Conservation (phyloP, 2,797 vertebrate genomes). For the Sebastes melanostomus region DNA sequence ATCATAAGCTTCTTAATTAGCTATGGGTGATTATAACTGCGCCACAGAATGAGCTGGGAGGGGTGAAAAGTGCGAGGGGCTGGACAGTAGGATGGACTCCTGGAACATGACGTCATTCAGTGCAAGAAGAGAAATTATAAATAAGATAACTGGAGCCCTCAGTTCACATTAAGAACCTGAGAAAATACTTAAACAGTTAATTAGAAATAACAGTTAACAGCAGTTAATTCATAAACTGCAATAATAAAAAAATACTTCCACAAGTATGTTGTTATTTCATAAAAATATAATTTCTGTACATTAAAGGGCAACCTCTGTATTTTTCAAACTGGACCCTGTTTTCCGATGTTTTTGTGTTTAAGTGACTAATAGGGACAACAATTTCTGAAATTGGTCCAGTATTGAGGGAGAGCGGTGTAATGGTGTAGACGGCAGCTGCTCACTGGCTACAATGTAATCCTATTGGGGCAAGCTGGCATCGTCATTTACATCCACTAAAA, state of each 20-base stretch:
- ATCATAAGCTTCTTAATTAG: conserved; percentile 58
- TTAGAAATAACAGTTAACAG: background rate
- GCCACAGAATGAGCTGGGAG: conserved; percentile 16
- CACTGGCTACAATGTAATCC: too few species aligned
- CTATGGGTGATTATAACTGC: conserved; percentile 48
- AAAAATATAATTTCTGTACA: background rate
- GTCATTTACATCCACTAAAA: too few species aligned
- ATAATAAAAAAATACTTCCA: background rate
- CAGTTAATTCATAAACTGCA: conserved; percentile 12
- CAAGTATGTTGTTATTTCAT: background rate
- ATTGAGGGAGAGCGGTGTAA: too few species aligned
- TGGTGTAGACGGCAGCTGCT: too few species aligned
- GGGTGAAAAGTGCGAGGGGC: conserved; percentile 18
- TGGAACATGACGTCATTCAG: background rate
- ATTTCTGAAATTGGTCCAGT: too few species aligned
- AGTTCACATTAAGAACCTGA: background rate
- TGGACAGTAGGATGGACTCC: conserved; percentile 4
- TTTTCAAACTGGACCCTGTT: too few species aligned
- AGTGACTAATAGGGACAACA: too few species aligned
- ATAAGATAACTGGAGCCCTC: conserved; percentile 14
- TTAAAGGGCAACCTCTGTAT: too few species aligned
- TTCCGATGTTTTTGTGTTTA: too few species aligned
- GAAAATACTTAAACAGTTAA: background rate
- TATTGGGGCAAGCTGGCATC: too few species aligned
- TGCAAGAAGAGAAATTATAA: conserved; percentile 8